A percentile compares a stretch with the other conserved stretches of the same genome.
Conservation (phyloP, 2,888 invertebrate species). For the Endomychus coccineus region DNA sequence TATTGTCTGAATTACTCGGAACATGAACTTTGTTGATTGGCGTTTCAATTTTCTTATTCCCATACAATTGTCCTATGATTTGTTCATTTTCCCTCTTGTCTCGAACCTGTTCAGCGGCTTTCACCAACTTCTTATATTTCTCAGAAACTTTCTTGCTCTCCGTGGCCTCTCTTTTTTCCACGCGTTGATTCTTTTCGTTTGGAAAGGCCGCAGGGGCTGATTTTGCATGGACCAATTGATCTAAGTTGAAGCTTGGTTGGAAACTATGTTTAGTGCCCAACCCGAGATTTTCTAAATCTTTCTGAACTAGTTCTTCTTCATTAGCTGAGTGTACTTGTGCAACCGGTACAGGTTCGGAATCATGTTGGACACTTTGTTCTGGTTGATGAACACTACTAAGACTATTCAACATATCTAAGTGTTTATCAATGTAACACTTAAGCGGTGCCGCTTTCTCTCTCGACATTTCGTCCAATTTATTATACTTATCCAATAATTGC, state of each 20-base stretch:
- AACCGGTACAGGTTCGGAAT: no score
- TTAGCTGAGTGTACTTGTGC: no score
- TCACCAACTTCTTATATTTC: conserved; percentile 32
- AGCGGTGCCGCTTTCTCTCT: conserved; percentile 36
- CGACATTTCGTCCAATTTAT: conserved; percentile 32
- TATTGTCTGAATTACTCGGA: no score
- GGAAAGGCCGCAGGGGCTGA: conserved; percentile 11
- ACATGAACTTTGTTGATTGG: no score
- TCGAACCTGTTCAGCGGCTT: conserved; percentile 29
- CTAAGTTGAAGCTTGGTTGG: conserved; percentile 26
- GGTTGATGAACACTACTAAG: no score
- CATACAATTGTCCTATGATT: conserved; percentile 31
- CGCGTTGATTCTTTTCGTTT: not conserved
- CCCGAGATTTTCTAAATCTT: conserved; percentile 30
- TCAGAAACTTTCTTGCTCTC: conserved; percentile 18
- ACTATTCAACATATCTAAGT: conserved; percentile 31
- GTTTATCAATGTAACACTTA: conserved; percentile 36
- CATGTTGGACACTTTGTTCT: no score
- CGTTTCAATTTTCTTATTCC: conserved; percentile 17
- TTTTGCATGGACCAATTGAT: conserved; percentile 2
- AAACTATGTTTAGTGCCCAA: conserved; percentile 26
- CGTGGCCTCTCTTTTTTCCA: conserved; percentile 5
- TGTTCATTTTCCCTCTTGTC: conserved; percentile 32
- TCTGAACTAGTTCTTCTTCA: conserved; percentile 22
- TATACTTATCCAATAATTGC: conserved; percentile 33